A percentile compares a stretch with the other conserved stretches of the same genome.
phyloP scores from a whole-genome alignment of 2,113 vertebrate species.

The Boleophthalmus pectinirostris region DNA sequence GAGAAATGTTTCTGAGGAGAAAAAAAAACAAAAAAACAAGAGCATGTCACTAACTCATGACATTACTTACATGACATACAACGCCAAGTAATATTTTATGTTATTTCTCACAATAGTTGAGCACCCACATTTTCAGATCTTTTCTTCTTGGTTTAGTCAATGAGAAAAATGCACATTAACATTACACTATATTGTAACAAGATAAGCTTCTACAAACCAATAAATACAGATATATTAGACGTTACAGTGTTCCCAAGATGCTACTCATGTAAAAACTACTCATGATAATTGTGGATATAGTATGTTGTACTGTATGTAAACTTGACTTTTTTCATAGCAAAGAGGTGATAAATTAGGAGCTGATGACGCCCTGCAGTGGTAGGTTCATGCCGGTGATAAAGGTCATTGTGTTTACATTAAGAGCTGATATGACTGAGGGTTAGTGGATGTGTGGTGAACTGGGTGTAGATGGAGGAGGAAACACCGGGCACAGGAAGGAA shows the following conservation, averaged over 20 bases:
- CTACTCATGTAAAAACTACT: neutral
- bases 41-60: neutral
- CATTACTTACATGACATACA: neutral
- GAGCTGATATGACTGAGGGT: conserved; percentile 53
- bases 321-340: neutral
- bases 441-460: conserved; percentile 25
- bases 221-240: neutral
- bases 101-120: too few relatives aligned
- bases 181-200: too few relatives aligned
- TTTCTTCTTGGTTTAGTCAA: too few relatives aligned
- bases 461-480: conserved; percentile 46
- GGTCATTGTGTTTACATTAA: conserved; percentile 55
- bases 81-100: too few relatives aligned
- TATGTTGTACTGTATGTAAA: neutral
- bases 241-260: neutral
- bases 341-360: conserved; percentile 25
- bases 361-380: conserved; percentile 34
- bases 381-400: conserved; percentile 56
- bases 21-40: conserved; percentile 3
- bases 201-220: neutral
- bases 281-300: neutral
- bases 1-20: conserved; percentile 35
- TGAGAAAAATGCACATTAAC: too few relatives aligned
- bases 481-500: conserved; percentile 33
- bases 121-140: neutral